A percentile compares a stretch with the other conserved stretches of the same genome.
Evolutionary conservation across 2,113 vertebrate genomes (phyloP).

Genomic region (Phylloscopus whistleri): DNA sequence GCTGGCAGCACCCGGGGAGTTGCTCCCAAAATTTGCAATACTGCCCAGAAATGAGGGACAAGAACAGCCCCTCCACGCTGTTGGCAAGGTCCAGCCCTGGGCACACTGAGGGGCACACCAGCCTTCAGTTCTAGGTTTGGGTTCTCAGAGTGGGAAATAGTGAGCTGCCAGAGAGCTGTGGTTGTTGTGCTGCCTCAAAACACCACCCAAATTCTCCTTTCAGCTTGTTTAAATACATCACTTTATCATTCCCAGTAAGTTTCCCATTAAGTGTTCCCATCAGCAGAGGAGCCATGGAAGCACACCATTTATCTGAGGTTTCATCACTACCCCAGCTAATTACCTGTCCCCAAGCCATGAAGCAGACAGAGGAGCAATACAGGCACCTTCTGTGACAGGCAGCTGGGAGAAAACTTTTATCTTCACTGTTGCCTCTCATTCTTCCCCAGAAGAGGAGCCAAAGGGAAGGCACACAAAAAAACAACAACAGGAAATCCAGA

Average conservation of each 20-base stretch:
- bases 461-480: not conserved
- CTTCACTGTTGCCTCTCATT: not conserved
- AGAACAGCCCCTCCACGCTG: accelerated
- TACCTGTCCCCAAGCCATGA: not conserved
- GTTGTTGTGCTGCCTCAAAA: not conserved
- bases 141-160: not conserved
- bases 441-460: accelerated
- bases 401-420: not conserved
- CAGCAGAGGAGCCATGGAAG: not conserved
- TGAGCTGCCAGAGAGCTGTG: not conserved
- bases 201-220: not conserved
- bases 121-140: not conserved
- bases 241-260: not conserved
- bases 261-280: not conserved
- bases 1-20: not conserved
- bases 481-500: not conserved
- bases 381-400: not conserved
- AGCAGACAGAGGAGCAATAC: not conserved
- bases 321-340: not conserved
- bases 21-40: not conserved
- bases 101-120: not conserved
- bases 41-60: accelerated
- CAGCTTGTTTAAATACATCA: not conserved
- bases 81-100: accelerated
- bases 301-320: not conserved